Evolutionary conservation across 2,888 invertebrate genomes (phyloP).

Genomic region (Cancer borealis): DNA sequence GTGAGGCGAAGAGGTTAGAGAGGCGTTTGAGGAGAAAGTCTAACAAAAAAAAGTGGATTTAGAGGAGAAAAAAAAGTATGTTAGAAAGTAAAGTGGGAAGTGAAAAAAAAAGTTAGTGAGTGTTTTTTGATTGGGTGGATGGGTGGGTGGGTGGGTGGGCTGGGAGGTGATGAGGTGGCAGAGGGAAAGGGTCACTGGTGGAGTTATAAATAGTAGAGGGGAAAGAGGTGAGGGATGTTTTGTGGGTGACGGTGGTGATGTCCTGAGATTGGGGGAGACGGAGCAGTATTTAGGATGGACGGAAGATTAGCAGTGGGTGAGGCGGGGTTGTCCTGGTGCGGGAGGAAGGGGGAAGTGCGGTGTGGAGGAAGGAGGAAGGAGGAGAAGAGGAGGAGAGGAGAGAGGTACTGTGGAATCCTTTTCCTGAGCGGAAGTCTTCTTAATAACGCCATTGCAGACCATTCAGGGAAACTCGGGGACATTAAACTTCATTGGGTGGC

Average conservation of each 20-base stretch:
- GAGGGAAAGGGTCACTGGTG: neutral
- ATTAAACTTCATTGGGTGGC: constrained; percentile 58
- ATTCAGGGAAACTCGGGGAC: constrained; percentile 60
- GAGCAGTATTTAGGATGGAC: neutral
- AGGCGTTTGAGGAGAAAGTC: too few relatives aligned
- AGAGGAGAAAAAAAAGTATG: neutral
- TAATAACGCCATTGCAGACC: constrained; percentile 51
- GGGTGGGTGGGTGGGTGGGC: neutral
- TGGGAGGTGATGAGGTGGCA: neutral
- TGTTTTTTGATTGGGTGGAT: neutral
- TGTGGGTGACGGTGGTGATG: too few relatives aligned
- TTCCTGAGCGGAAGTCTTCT: constrained; percentile 56
- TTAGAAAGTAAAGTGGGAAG: neutral
- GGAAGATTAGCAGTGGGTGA: neutral
- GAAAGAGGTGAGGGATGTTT: neutral
- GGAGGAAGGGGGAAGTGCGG: neutral
- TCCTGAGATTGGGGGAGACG: neutral
- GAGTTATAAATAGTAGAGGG: neutral
- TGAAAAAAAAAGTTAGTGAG: neutral
- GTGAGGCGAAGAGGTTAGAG: neutral
- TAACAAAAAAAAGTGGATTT: neutral
- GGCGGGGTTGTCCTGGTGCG: neutral
- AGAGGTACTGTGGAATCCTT: neutral
- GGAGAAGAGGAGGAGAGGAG: neutral
- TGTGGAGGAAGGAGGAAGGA: neutral